Evolutionary conservation across 2,113 vertebrate species (phyloP).

Genomic region (Urocynchramus pylzowi): DNA sequence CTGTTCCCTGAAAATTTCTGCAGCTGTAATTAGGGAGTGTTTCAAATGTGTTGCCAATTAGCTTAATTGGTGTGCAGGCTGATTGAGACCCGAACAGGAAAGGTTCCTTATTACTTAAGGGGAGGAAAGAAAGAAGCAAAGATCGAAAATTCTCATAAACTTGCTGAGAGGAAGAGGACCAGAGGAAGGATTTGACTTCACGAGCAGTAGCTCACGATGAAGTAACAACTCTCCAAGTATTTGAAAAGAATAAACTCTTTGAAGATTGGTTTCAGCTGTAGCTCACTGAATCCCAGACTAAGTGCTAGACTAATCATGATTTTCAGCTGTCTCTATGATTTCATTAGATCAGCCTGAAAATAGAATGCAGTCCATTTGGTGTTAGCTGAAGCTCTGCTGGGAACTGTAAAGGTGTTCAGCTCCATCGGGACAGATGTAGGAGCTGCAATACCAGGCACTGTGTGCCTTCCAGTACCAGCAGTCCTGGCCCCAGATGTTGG

Average conservation of each 20-base stretch:
- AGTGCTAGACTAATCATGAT: background rate
- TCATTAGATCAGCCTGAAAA: background rate
- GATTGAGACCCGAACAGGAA: background rate
- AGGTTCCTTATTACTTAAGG: background rate
- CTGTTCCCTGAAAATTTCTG: background rate
- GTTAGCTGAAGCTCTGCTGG: background rate
- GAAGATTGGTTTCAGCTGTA: background rate
- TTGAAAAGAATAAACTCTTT: background rate
- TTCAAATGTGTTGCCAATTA: background rate
- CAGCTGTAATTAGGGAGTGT: conserved; percentile 31
- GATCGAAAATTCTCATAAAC: background rate
- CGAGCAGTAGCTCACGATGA: background rate
- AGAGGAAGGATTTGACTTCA: background rate
- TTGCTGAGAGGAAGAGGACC: background rate
- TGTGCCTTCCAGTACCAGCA: background rate
- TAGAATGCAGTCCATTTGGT: background rate
- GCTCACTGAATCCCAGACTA: background rate
- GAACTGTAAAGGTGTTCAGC: background rate
- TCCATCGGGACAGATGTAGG: background rate
- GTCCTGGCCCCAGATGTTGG: rapidly evolving
- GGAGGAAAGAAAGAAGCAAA: background rate
- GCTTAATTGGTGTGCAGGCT: background rate
- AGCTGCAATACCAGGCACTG: background rate
- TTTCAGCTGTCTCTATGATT: background rate
- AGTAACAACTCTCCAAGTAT: background rate